Base-by-base conservation (phyloP, 2,113 vertebrate genomes). In the Crotalus horridus region DNA sequence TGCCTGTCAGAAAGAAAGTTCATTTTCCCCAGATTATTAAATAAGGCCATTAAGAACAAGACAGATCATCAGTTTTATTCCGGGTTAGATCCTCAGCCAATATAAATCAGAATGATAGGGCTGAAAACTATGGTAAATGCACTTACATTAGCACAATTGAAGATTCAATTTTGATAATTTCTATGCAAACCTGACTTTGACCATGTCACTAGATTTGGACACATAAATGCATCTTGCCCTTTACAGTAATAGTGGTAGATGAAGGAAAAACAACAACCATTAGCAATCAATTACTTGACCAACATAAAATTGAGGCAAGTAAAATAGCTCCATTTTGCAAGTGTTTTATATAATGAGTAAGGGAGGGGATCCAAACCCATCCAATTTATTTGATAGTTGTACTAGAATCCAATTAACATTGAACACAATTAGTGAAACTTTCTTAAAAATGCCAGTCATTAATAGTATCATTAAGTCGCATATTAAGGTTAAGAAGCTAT, bases 1-100 rank as follows among this genome's bases (percentile, higher is more conserved):
- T 92, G 69, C 89, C 91, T 95, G 96, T 95, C 95, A 94, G 54
- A 92, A 93, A 89, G 88, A 55, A 94, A 95, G 93, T 90, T 95
- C 85, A 39, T 96, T 95, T 95, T 85, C 89, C 74, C 23, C 48
- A 51, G 89, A 26, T 95, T 94, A 94, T 91, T 93, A 95, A 3
- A 29, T 10, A 85, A 58, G 91, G 59, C 91, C 87, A 87, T 94
- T 93, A 91, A 86, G 46, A 95, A 92, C 43, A 43, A 61, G 93
- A 88, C 91, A 90, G 69, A 90, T 90, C 88, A 90, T 51, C 17
- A 88, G 89, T 69, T 93, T 91, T 92, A 56, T 91, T 93, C 88
- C 53, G 55, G 53, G 91, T 85, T 48, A 58, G 56, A 51, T 94
- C 58, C 55, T 48, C 81, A 74, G 46, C 90, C 26, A 46, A 9